Percentiles rank a stretch among this genome's conserved stretches.
phyloP scores from a whole-genome alignment of 2,888 invertebrate genomes.

The Agonopterix alstromeriana region DNA sequence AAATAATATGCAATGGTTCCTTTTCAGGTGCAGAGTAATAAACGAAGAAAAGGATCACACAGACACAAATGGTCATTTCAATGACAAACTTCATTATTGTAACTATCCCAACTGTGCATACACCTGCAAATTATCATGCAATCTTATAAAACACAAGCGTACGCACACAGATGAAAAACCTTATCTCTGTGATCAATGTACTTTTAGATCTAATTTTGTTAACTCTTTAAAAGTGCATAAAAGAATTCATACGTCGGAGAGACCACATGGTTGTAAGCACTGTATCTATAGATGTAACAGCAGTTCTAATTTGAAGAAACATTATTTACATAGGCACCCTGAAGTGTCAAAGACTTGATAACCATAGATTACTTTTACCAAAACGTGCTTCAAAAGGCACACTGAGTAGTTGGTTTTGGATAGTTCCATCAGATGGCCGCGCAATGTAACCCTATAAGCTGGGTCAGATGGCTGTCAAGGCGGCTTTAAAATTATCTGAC shows the following conservation, averaged over 20 bases:
- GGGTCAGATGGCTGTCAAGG: too few relatives aligned
- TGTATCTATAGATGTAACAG: conserved; percentile 66
- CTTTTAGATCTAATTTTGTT: conserved; percentile 63
- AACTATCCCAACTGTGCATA: conserved; percentile 71
- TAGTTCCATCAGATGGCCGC: too few relatives aligned
- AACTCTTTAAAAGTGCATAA: conserved; percentile 64
- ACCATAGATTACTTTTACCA: too few relatives aligned
- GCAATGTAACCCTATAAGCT: too few relatives aligned
- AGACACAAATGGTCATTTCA: too few relatives aligned
- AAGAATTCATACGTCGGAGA: conserved; percentile 55
- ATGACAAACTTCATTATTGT: conserved; percentile 34
- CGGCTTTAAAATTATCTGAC: too few relatives aligned
- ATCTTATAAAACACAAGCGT: conserved; percentile 63
- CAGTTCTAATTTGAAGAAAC: conserved; percentile 69
- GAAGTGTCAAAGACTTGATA: conserved; percentile 5
- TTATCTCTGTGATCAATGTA: conserved; percentile 63
- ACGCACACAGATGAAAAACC: conserved; percentile 61
- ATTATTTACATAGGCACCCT: conserved; percentile 43
- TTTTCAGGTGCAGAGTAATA: too few relatives aligned
- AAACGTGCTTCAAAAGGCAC: too few relatives aligned
- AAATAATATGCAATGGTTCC: too few relatives aligned
- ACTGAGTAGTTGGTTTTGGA: too few relatives aligned
- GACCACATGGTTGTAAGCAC: conserved; percentile 52
- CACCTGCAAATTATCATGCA: conserved; percentile 64
- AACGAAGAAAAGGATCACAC: too few relatives aligned